A percentile compares a stretch with the other conserved stretches of the same genome.
phyloP scores from a whole-genome alignment of 2,888 invertebrate species.

The Synanthedon formicaeformis region DNA sequence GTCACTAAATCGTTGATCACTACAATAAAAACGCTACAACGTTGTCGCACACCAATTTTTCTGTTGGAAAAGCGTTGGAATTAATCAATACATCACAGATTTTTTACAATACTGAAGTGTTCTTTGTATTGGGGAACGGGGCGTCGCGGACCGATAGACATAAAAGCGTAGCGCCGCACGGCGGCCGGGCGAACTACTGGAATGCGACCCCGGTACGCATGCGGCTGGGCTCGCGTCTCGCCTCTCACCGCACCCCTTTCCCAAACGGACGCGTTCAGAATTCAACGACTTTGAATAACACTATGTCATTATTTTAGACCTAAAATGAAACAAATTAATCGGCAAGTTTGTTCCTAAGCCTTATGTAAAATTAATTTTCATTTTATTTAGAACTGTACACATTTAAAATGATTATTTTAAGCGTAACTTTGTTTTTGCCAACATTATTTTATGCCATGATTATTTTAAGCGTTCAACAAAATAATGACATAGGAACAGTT shows the following conservation, averaged over 20 bases:
- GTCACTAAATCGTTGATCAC: constrained; percentile 28
- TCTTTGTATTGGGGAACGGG: constrained; percentile 61
- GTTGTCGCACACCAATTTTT: constrained; percentile 24
- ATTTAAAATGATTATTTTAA: neutral
- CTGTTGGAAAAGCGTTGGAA: constrained; percentile 51
- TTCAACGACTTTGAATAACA: neutral
- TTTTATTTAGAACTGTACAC: neutral
- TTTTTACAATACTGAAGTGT: constrained; percentile 64
- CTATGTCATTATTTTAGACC: constrained; percentile 10
- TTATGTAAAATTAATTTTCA: neutral
- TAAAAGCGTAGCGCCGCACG: constrained; percentile 44
- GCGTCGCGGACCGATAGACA: constrained; percentile 38
- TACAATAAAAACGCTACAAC: constrained; percentile 21
- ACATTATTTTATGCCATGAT: no score
- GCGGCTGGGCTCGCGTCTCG: constrained; percentile 32
- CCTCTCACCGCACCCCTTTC: constrained; percentile 14
- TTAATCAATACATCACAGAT: constrained; percentile 72
- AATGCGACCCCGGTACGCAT: constrained; percentile 63
- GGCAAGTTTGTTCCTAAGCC: neutral
- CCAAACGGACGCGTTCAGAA: constrained; percentile 46
- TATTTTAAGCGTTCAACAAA: neutral
- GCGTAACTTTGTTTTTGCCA: neutral
- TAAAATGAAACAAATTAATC: constrained; percentile 1
- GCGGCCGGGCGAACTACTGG: constrained; percentile 59
- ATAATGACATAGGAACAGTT: no score